phyloP scores from a whole-genome alignment of 2,797 vertebrate genomes.

The Pelochelys cantorii region DNA sequence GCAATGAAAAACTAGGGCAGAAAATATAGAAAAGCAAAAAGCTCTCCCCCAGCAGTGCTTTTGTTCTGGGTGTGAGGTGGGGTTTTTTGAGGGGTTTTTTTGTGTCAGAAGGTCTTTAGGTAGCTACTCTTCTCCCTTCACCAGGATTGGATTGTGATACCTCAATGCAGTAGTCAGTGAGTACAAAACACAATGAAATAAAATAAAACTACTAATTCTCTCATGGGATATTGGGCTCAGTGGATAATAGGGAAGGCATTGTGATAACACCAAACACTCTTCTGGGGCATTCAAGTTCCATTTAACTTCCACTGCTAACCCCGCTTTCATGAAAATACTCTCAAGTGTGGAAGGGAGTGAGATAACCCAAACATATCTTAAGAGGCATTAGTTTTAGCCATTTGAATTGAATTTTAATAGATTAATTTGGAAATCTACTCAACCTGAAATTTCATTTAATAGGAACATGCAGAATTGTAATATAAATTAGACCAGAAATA shows the following conservation, averaged over 20 bases:
- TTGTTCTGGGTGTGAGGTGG: no score
- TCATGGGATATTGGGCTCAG: not conserved
- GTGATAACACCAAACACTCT: conserved; percentile 4
- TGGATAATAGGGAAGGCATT: conserved; percentile 6
- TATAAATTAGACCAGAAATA: conserved; percentile 41
- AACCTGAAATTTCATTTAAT: conserved; percentile 71
- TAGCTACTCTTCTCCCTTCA: not conserved
- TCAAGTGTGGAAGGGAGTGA: conserved; percentile 20
- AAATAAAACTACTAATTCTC: conserved; percentile 9
- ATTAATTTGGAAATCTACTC: conserved; percentile 71
- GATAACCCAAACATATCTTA: conserved; percentile 6
- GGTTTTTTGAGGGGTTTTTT: no score
- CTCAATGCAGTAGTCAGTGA: not conserved
- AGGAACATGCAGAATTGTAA: conserved; percentile 53
- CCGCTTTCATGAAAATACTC: conserved; percentile 52
- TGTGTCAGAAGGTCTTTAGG: not conserved
- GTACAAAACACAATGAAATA: not conserved
- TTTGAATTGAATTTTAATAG: conserved; percentile 71
- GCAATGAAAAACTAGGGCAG: not conserved
- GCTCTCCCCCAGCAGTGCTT: not conserved
- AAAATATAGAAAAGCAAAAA: not conserved
- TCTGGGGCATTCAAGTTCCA: conserved; percentile 10
- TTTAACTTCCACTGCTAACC: conserved; percentile 42
- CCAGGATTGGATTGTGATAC: not conserved
- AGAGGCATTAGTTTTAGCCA: conserved; percentile 49